phyloP scores from a whole-genome alignment of 2,888 invertebrate genomes.

The Lepidonotus clava region DNA sequence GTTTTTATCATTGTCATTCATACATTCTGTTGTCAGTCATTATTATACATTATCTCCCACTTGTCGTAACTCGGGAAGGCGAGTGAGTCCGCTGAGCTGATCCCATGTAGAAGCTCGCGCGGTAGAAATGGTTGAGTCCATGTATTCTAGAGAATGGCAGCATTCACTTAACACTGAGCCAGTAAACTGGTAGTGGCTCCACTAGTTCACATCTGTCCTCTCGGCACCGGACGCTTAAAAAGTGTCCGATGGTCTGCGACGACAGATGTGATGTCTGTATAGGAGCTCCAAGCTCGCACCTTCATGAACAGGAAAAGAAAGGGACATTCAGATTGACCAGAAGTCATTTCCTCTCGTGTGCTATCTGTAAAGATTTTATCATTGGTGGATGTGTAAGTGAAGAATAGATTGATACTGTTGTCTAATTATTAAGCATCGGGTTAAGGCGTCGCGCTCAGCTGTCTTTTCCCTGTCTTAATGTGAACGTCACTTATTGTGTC shows the following conservation, averaged over 20 bases:
- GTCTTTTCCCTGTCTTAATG: too few relatives aligned
- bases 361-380: slow-evolving; percentile 25
- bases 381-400: neutral
- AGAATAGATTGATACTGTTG: neutral
- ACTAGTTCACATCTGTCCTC: neutral
- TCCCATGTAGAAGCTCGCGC: too few relatives aligned
- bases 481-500: too few relatives aligned
- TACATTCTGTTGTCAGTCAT: slow-evolving; percentile 29
- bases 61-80: too few relatives aligned
- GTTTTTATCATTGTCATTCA: slow-evolving; percentile 42
- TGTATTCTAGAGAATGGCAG: slow-evolving; percentile 45
- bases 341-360: neutral
- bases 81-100: too few relatives aligned
- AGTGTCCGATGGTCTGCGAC: neutral
- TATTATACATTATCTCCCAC: neutral
- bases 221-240: neutral
- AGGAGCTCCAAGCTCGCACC: slow-evolving; percentile 45
- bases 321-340: neutral
- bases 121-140: neutral
- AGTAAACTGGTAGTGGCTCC: neutral
- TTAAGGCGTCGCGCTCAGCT: neutral
- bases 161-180: slow-evolving; percentile 30
- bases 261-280: slow-evolving; percentile 6
- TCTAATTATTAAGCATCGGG: too few relatives aligned
- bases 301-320: neutral